These are phyloP conservation scores for Amniataba percoides DNA, from an alignment of 2,797 vertebrate genomes.

Conservation along the genomic window DNA sequence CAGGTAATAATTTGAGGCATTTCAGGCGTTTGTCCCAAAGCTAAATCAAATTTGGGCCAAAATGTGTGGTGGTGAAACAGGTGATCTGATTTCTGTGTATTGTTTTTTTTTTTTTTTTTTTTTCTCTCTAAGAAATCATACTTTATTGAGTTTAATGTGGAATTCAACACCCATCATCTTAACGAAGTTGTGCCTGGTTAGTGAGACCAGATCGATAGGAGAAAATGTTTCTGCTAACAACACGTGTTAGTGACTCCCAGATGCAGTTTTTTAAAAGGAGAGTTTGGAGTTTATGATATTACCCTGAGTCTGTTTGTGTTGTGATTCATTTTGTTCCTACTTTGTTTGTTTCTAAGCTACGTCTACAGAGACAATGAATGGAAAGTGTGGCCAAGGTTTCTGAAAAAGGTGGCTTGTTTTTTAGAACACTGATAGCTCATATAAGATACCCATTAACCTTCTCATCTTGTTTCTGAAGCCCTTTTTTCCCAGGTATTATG, in stretches of 20 bases:
- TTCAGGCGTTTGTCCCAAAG: background rate
- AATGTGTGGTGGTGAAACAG: slow-evolving; percentile 7
- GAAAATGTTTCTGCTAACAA: background rate
- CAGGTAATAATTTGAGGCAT: background rate
- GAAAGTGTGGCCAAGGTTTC: background rate
- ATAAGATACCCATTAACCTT: background rate
- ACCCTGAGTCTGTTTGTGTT: background rate
- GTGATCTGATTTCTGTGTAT: slow-evolving; percentile 35
- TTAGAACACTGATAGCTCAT: background rate
- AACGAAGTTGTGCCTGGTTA: slow-evolving; percentile 14
- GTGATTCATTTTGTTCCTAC: slow-evolving; percentile 16
- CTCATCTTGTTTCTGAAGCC: background rate
- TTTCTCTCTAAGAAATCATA: too few species aligned
- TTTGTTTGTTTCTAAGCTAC: slow-evolving; percentile 9
- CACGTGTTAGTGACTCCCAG: slow-evolving; percentile 2
- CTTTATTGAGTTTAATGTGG: slow-evolving; percentile 12
- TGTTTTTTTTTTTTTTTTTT: too few species aligned
- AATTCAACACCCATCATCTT: background rate
- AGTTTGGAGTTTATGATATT: background rate
- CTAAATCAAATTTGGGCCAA: slow-evolving; percentile 14
- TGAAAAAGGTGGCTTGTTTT: background rate
- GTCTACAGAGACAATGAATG: slow-evolving; percentile 7
- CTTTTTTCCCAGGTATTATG: background rate
- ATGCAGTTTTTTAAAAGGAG: background rate
- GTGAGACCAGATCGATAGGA: slow-evolving; percentile 28